Evolutionary conservation across 2,797 vertebrate species (phyloP).

Genomic region (Tarsius wallacei): DNA sequence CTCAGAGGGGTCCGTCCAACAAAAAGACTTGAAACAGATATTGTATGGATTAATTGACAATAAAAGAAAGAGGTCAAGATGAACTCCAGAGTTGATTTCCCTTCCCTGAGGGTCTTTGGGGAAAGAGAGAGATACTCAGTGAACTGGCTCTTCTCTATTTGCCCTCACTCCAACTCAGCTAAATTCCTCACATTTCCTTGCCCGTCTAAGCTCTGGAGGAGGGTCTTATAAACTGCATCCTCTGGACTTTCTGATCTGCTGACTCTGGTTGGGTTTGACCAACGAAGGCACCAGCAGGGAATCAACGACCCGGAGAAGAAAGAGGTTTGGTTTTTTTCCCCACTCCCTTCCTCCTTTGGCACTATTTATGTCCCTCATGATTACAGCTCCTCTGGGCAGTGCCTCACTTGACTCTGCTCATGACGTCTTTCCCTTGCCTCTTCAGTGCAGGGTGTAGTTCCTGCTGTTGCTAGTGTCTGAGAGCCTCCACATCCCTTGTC

Average conservation of each 20-base stretch:
- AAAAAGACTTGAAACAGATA: constrained; percentile 61
- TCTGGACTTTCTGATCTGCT: neutral
- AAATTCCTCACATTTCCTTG: neutral
- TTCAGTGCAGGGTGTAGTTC: neutral
- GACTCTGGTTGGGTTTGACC: neutral
- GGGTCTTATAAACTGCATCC: neutral
- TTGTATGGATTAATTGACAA: constrained; percentile 38
- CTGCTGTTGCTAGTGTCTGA: neutral
- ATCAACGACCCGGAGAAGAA: neutral
- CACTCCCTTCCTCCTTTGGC: neutral
- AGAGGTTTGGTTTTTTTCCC: neutral
- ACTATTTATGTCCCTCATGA: neutral
- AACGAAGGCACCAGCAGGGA: neutral
- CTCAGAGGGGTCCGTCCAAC: constrained; percentile 29
- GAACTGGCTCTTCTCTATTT: neutral
- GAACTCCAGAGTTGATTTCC: neutral
- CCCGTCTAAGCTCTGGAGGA: neutral
- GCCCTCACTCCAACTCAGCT: neutral
- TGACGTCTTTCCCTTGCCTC: neutral
- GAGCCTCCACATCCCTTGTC: neutral
- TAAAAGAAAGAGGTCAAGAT: neutral
- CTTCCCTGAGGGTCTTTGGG: neutral
- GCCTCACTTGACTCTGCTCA: neutral
- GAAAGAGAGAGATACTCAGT: neutral
- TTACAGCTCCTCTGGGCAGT: neutral